Evolutionary conservation across 1,140 invertebrate species (phyloP), one percentile per base, ranked within the genome.

Genomic region (Orchesella cincta): DNA sequence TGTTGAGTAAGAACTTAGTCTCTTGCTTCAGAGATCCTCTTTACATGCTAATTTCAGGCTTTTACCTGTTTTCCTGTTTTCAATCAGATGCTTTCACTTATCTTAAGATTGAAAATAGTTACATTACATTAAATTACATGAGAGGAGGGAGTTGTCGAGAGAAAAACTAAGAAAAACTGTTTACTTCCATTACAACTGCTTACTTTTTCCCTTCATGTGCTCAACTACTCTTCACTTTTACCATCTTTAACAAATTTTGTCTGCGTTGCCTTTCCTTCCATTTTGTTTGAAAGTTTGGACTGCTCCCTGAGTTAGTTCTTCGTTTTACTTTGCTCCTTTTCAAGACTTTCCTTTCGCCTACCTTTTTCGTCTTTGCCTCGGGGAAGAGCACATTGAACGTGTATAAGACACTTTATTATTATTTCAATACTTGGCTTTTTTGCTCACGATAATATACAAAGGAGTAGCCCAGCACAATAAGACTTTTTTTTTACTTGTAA

Each of bases 391-490:
- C 39, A 46, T 46, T 46, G 39, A 18, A 46, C 18, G 39, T 46
- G 39, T 18, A 46, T 5, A 46, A 46, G 39, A 46, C 39, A 46
- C 39, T 46, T 46, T 46, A 46, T 57, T 57, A 57, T n/a, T 14
- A 57, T 26, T 57, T 57, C 52, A 57, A 57, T 57, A 12, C 23
- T 57, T 57, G 23, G 52, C 52, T 57, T 57, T 57, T 23, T 46
- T 8, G 5, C 39, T 46, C 18, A 8, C 18, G 39, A 5, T 18
- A 46, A 46, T 8, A 18, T 46, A 46, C 39, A 46, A n/a, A n/a
- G n/a, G n/a, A n/a, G n/a, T n/a, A n/a, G n/a, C n/a, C n/a, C n/a
- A n/a, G n/a, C n/a, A n/a, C n/a, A n/a, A n/a, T n/a, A n/a, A n/a
- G n/a, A n/a, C n/a, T n/a, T n/a, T n/a, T n/a, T n/a, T n/a, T n/a